Percentiles rank a stretch among this genome's conserved stretches.
phyloP scores from a whole-genome alignment of 1,140 invertebrate genomes.

The Ceratosolen fusciceps region DNA sequence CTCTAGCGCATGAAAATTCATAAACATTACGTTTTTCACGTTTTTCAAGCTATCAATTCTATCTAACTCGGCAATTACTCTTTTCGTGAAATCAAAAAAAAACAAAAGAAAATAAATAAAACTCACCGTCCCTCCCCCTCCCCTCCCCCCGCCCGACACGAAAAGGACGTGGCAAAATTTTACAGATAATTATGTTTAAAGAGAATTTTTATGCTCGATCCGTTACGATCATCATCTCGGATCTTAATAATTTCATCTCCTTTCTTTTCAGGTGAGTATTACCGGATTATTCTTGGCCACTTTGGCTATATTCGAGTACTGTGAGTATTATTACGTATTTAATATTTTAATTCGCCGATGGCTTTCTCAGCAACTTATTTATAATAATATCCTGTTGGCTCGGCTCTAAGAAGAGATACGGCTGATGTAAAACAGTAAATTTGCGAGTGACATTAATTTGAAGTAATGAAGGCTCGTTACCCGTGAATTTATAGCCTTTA shows the following conservation, averaged over 20 bases:
- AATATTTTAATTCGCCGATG: not conserved
- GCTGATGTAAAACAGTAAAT: not conserved
- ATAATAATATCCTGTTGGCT: not conserved
- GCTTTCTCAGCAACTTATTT: not conserved
- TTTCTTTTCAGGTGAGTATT: conserved; percentile 32
- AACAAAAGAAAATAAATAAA: not conserved
- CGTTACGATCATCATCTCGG: no score
- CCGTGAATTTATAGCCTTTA: not conserved
- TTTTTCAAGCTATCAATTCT: no score
- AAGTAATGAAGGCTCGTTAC: conserved; percentile 21
- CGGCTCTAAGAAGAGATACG: not conserved
- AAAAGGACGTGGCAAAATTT: no score
- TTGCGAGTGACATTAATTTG: conserved; percentile 31
- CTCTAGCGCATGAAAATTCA: no score
- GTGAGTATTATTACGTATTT: conserved; percentile 3
- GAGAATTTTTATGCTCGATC: no score
- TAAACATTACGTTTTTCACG: no score
- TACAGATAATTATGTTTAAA: no score
- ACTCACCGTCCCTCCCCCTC: no score
- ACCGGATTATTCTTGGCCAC: not conserved
- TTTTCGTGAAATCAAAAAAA: no score
- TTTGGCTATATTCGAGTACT: not conserved
- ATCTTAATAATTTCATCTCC: not conserved
- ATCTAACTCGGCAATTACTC: no score
- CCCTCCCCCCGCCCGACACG: no score